These are phyloP conservation scores for Philopotamus ludificatus DNA, from an alignment of 1,140 invertebrate species.

Conservation along the genomic window DNA sequence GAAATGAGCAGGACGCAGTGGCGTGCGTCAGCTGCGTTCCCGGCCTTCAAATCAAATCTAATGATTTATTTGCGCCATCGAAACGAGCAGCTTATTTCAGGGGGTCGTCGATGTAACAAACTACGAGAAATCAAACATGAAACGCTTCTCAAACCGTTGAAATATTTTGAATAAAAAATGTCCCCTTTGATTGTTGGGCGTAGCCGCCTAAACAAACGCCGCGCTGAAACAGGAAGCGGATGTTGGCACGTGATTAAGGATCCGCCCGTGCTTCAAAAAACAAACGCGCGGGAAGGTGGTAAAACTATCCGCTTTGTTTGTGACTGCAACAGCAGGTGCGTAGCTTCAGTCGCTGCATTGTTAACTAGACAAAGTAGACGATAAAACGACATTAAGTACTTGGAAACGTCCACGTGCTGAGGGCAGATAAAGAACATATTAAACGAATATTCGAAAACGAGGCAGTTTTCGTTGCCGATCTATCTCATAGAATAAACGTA, in stretches of 20 bases:
- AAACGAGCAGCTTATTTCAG: background rate
- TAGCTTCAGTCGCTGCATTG: background rate
- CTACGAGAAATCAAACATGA: background rate
- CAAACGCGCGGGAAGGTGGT: conserved; percentile 22
- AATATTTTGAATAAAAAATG: background rate
- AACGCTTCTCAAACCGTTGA: background rate
- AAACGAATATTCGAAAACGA: too few relatives aligned
- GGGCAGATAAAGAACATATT: too few relatives aligned
- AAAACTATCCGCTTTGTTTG: conserved; percentile 21
- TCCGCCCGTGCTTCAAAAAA: conserved; percentile 26
- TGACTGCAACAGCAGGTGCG: background rate
- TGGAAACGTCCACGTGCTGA: too few relatives aligned
- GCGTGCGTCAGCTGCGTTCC: conserved; percentile 33
- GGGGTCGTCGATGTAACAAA: background rate
- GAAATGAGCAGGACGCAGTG: conserved; percentile 26
- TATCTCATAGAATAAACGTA: too few relatives aligned
- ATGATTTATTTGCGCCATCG: conserved; percentile 37
- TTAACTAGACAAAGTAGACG: background rate
- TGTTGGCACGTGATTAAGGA: conserved; percentile 38
- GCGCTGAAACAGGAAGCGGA: conserved; percentile 28
- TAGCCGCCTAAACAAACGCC: background rate
- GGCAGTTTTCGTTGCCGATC: too few relatives aligned
- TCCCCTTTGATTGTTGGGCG: background rate
- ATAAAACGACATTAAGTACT: too few relatives aligned
- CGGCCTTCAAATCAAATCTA: conserved; percentile 29